phyloP scores from a whole-genome alignment of 2,797 vertebrate species.

The Falco columbarius region DNA sequence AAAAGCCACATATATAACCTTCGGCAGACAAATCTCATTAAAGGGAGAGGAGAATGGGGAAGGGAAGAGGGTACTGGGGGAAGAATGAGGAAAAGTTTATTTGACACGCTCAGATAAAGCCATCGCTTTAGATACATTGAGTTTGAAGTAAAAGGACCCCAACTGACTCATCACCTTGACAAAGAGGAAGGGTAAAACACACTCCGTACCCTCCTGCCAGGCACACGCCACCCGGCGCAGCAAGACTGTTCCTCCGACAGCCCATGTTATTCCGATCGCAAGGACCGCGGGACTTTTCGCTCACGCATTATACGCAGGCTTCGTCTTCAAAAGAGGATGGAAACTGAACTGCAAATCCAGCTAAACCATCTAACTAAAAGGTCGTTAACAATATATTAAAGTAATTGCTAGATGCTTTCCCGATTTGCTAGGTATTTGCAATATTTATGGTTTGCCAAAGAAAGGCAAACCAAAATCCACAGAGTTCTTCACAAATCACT shows the following conservation, averaged over 20 bases:
- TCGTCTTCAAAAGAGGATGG: background rate
- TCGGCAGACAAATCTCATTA: background rate
- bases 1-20: background rate
- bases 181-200: background rate
- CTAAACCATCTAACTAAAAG: background rate
- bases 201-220: background rate
- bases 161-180: background rate
- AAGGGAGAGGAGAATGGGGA: background rate
- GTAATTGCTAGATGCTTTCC: conserved; percentile 16
- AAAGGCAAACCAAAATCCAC: conserved; percentile 1
- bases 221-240: background rate
- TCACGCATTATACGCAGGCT: background rate
- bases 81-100: background rate
- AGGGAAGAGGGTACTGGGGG: background rate
- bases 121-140: background rate
- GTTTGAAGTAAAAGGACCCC: background rate
- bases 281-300: background rate
- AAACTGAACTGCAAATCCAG: background rate
- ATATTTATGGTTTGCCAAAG: background rate
- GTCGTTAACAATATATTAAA: conserved; percentile 5
- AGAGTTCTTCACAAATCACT: background rate
- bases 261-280: background rate
- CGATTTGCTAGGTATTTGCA: background rate
- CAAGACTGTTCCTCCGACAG: background rate
- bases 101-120: background rate